phyloP scores from a whole-genome alignment of 2,797 vertebrate species.

The Chelonia mydas region DNA sequence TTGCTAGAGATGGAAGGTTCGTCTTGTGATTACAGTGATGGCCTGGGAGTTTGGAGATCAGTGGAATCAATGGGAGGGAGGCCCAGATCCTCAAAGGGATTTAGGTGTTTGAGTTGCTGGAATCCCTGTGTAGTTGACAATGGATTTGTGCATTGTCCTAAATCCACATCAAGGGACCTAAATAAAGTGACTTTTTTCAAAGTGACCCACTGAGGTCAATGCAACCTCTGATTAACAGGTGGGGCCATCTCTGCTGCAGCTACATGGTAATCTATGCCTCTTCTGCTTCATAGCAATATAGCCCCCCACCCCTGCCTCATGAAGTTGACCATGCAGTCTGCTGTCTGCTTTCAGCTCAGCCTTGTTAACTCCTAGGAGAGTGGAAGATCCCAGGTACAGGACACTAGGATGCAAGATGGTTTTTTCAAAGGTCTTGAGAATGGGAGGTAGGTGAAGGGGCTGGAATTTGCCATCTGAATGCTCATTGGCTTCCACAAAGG shows the following conservation, averaged over 20 bases:
- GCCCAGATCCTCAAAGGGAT: too few species aligned
- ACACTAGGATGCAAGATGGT: not conserved
- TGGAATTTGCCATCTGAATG: not conserved
- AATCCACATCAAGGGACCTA: not conserved
- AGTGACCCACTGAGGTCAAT: not conserved
- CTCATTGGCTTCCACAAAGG: not conserved
- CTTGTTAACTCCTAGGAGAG: not conserved
- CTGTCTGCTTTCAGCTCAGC: not conserved
- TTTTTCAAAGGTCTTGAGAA: not conserved
- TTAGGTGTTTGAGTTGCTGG: not conserved
- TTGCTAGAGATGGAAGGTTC: not conserved
- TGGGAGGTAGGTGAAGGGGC: not conserved
- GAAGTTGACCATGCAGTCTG: not conserved
- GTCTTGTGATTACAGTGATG: not conserved
- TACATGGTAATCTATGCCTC: not conserved
- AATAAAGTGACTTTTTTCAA: not conserved
- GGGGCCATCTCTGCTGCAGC: not conserved
- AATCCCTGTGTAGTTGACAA: not conserved
- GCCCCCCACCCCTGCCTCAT: not conserved
- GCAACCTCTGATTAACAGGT: not conserved
- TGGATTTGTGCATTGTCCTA: not conserved
- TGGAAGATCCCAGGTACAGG: not conserved
- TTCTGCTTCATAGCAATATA: not conserved
- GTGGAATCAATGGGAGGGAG: not conserved
- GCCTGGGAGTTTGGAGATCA: not conserved